Base-by-base conservation (phyloP, 1,140 invertebrate genomes). In the Lasaia peninsularis region DNA sequence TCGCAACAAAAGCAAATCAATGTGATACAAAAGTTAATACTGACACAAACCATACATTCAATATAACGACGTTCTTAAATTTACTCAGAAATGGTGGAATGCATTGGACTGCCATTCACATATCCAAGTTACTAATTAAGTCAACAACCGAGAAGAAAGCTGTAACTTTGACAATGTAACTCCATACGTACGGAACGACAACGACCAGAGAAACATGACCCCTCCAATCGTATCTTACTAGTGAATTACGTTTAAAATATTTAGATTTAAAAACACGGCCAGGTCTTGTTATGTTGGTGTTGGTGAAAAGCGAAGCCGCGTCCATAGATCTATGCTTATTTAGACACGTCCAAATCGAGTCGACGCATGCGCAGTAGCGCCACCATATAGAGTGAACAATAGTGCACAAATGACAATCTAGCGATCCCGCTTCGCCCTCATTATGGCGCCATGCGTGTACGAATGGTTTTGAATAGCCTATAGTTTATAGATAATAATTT, bases 101-200 rank as follows among this genome's bases (percentile, higher is more conserved):
- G 83, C 85, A 88, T 86, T 88, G 80, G 73, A 60, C 78, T 88
- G 82, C 82, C 82, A 86, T 81, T 88, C 82, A 86, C 80, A 84
- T 87, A 87, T 86, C 82, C 79, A 86, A 75, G 76, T 87, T 77
- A 82, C 85, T 88, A 88, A 88, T 88, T 88, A 88, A 88, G 85
- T 88, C 85, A 83, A 72, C 76, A 76, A 74, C 72, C 65, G 62
- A 79, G 84, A 83, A 83, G 80, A 83, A 78, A 84, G 78, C 78
- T 82, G 75, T 87, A 85, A 84, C 84, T 87, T 84, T 83, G 82
- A 87, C 84, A 84, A 83, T 80, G 75, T 81, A 74, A 67, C 65
- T 73, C 77, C 81, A 86, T 86, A 88, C 82, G 82, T 84, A 85
- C 82, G 71, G 61, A 58, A 54, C 58, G 65, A 54, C 44, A 63